Conservation (phyloP, 64 coral and sea anemone genomes). For the Montipora sp. region DNA sequence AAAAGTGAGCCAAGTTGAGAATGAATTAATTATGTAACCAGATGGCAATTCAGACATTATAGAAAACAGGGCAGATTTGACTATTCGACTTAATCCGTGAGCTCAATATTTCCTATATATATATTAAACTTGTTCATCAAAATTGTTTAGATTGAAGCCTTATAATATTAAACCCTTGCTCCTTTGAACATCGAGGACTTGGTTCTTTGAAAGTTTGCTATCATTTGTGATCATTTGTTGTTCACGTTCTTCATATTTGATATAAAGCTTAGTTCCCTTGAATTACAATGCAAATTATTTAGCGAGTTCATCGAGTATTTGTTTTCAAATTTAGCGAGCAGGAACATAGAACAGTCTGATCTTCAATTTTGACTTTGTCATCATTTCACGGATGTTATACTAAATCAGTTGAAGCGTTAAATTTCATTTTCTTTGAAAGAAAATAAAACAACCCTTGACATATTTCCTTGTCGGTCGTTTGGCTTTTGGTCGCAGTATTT, state of each 20-base stretch:
- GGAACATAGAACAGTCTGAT: not conserved
- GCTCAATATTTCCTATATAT: not conserved
- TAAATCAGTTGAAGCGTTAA: not conserved
- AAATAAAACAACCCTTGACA: not conserved
- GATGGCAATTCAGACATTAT: conserved; percentile 43
- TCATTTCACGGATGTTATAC: not conserved
- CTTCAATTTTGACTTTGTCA: not conserved
- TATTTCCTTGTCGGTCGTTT: too few species aligned
- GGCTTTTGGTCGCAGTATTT: too few species aligned
- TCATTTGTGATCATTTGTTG: not conserved
- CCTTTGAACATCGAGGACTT: not conserved
- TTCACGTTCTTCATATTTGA: not conserved
- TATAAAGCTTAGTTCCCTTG: not conserved
- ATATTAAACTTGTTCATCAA: too few species aligned
- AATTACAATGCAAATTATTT: not conserved
- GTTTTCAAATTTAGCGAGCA: not conserved
- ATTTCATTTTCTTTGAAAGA: conserved; percentile 8
- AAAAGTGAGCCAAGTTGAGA: conserved; percentile 38
- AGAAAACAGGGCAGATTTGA: not conserved
- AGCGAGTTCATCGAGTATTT: not conserved
- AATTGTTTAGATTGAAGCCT: not conserved
- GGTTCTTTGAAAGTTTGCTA: not conserved
- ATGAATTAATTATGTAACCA: conserved; percentile 56
- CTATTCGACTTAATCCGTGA: not conserved
- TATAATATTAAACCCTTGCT: too few species aligned